These are phyloP conservation scores for Lutjanus argentimaculatus DNA, from an alignment of 2,797 vertebrate species.

Conservation along the genomic window DNA sequence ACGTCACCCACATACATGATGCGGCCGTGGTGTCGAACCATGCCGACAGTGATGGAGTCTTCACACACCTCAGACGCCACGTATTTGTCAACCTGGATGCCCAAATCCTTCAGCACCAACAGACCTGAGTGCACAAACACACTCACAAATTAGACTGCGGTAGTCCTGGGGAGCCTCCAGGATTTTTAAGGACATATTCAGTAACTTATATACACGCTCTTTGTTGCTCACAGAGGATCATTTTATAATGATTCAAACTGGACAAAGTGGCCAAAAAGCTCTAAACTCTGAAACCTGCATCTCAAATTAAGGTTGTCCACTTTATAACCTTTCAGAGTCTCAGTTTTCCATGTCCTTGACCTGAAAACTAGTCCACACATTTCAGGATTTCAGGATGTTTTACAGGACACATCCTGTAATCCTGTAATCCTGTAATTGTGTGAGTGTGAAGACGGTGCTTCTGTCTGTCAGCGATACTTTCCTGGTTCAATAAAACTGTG, in stretches of 20 bases:
- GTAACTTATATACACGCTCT: too few species aligned
- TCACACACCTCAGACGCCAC: constrained; percentile 95
- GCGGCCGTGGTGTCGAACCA: constrained; percentile 90
- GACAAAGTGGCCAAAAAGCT: too few species aligned
- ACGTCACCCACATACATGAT: constrained; percentile 94
- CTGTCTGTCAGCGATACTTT: neutral
- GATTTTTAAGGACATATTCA: neutral
- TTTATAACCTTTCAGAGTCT: too few species aligned
- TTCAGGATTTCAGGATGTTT: too few species aligned
- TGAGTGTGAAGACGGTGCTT: neutral
- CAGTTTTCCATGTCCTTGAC: too few species aligned
- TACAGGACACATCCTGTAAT: too few species aligned
- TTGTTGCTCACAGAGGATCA: too few species aligned
- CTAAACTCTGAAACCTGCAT: too few species aligned
- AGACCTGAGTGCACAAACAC: constrained; percentile 80
- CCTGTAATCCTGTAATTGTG: neutral
- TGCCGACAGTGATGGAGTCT: constrained; percentile 91
- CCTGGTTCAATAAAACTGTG: neutral
- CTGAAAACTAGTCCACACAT: too few species aligned
- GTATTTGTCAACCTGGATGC: constrained; percentile 94
- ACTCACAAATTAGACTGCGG: neutral
- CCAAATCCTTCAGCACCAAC: constrained; percentile 93
- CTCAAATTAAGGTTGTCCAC: too few species aligned
- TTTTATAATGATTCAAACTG: too few species aligned
- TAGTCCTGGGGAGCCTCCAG: neutral